Percentiles rank a stretch among this genome's conserved stretches.
Evolutionary conservation across 2,888 invertebrate genomes (phyloP).

Genomic region (Vesta saturnalis): DNA sequence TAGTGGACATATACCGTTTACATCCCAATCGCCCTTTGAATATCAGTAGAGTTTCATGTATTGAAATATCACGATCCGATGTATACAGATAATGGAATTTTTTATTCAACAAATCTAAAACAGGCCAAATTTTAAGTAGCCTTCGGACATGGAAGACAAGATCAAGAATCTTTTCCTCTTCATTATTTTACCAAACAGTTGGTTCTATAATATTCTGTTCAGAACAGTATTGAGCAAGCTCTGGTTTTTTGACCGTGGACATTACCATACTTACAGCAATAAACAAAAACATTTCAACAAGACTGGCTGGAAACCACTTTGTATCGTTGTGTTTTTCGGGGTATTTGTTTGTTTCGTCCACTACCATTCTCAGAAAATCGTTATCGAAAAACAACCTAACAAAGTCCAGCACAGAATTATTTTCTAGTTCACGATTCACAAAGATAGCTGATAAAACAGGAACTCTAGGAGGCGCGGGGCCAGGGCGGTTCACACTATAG

Average conservation of each 20-base stretch:
- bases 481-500: no score
- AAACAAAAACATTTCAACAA: background rate
- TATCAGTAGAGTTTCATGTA: no score
- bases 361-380: background rate
- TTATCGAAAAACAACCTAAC: background rate
- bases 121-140: no score
- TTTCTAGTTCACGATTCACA: no score
- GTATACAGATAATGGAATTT: background rate
- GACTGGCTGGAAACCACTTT: background rate
- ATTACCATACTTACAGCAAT: background rate
- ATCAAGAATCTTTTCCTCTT: no score
- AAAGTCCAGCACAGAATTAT: background rate
- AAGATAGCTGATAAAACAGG: no score
- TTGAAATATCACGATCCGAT: background rate
- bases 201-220: background rate
- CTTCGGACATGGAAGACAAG: no score
- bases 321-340: background rate
- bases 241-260: background rate
- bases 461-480: no score
- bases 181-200: no score
- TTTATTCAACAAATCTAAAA: no score
- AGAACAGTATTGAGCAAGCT: background rate
- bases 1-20: background rate
- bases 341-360: background rate
- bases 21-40: background rate